Conservation (phyloP, 2,888 invertebrate genomes). For the Hermaeophaga mercurialis region DNA sequence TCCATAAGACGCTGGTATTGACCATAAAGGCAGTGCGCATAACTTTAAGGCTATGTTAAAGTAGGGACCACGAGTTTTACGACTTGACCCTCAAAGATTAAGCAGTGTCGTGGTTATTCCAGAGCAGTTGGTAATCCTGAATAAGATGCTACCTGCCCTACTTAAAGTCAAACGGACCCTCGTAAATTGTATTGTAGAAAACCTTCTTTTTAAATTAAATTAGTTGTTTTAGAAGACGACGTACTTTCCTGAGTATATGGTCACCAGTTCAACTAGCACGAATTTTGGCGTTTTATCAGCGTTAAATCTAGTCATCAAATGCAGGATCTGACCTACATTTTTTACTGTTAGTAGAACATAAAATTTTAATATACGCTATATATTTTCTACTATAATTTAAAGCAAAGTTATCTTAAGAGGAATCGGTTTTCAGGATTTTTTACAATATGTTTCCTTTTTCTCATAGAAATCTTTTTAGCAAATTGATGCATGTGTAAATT, state of each 20-base stretch:
- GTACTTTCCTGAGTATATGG: neutral
- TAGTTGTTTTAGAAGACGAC: neutral
- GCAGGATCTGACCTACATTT: too few relatives aligned
- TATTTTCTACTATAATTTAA: too few relatives aligned
- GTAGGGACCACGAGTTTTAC: conserved; percentile 44
- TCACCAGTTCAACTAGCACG: neutral
- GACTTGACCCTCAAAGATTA: conserved; percentile 56
- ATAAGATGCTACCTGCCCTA: conserved; percentile 18
- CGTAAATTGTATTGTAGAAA: conserved; percentile 7
- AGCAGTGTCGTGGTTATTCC: conserved; percentile 56
- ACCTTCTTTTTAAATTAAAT: conserved; percentile 19
- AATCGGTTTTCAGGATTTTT: too few relatives aligned
- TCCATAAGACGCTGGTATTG: neutral
- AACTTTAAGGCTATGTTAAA: conserved; percentile 34
- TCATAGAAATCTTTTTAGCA: too few relatives aligned
- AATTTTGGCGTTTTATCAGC: neutral
- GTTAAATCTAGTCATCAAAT: too few relatives aligned
- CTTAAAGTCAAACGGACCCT: conserved; percentile 13
- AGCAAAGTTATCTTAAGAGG: too few relatives aligned
- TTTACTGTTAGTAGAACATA: too few relatives aligned
- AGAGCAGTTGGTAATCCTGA: conserved; percentile 51
- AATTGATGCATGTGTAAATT: too few relatives aligned
- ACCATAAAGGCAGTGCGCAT: conserved; percentile 7
- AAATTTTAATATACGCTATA: too few relatives aligned
- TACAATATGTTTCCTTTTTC: too few relatives aligned